A percentile compares a stretch with the other conserved stretches of the same genome.
These are phyloP conservation scores for Rotaria macrura DNA, from an alignment of 2,888 invertebrate genomes.

Conservation along the genomic window DNA sequence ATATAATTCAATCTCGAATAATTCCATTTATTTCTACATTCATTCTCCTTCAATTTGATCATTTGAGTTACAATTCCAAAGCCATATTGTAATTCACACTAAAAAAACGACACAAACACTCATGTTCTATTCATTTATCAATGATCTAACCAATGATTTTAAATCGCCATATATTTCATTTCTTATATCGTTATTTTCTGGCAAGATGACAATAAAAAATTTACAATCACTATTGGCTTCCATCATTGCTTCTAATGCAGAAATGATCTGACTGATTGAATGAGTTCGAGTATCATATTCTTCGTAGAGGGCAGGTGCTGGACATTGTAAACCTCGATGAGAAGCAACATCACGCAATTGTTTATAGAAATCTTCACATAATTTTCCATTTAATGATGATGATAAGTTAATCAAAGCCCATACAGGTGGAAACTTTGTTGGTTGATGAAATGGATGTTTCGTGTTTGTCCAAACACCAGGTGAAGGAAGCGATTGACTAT, in stretches of 20 bases:
- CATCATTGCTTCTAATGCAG: background rate
- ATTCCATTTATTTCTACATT: background rate
- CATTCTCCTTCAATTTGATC: background rate
- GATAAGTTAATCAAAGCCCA: background rate
- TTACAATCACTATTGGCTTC: background rate
- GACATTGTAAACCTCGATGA: background rate
- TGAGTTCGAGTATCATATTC: background rate
- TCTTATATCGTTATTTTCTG: background rate
- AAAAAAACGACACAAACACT: background rate
- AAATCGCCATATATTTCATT: background rate
- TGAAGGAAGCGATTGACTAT: background rate
- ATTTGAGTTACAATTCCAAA: conserved; percentile 24
- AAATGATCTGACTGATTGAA: background rate
- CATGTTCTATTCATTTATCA: background rate
- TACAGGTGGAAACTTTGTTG: background rate
- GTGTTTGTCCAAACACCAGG: background rate
- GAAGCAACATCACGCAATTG: background rate
- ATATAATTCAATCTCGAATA: conserved; percentile 25
- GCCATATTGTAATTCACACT: background rate
- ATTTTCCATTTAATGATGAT: background rate
- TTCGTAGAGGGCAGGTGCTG: background rate
- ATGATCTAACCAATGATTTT: background rate
- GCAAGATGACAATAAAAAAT: background rate
- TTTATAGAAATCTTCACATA: background rate
- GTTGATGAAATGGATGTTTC: background rate